Evolutionary conservation across 2,888 invertebrate genomes (phyloP), one percentile per base, ranked within the genome.

Genomic region (Caradrina clavipalpis): DNA sequence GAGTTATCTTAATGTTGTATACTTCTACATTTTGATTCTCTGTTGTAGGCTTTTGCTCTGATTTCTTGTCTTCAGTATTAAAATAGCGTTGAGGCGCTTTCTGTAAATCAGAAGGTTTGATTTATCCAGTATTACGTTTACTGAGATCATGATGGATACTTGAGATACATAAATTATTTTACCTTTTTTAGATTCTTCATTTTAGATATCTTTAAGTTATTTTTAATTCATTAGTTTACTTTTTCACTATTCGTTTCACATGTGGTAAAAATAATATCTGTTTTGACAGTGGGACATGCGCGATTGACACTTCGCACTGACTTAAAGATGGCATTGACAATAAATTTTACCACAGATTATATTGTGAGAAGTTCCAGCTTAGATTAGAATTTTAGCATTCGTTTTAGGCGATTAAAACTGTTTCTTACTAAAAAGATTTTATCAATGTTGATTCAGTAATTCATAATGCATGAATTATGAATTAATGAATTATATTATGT

Each of bases 1-100:
- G 88, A 17, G 91, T 93, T 19, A 93, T 87, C 85, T 92, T 94
- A 26, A 95, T 88, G 69, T 92, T 93, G 75, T 87, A 95, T 19
- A 94, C 91, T 88, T 95, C 86, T 4, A 94, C 88, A 74, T 92
- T 79, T 58, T 83, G 65, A 47, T 65, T 70, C 57, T 63, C 53
- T 49, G 26, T 56, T 45, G 62, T 63, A 22, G n/a, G 0, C 19
- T 77, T 73, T 31, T 84, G 70, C 39, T 78, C 75, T 21, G 79
- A 49, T 50, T 83, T 79, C 42, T 86, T 80, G 26, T 76, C 77
- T 58, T 87, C 85, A 51, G 80, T 60, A 58, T 91, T 88, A 76
- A 93, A 95, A 84, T 95, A 94, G 31, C 94, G 90, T 78, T 88
- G 84, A 61, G 76, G 69, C 58, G 79, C 62, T 77, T 82, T 90